Base-by-base conservation (phyloP, 2,888 invertebrate genomes). In the Meiosimyza decipiens region DNA sequence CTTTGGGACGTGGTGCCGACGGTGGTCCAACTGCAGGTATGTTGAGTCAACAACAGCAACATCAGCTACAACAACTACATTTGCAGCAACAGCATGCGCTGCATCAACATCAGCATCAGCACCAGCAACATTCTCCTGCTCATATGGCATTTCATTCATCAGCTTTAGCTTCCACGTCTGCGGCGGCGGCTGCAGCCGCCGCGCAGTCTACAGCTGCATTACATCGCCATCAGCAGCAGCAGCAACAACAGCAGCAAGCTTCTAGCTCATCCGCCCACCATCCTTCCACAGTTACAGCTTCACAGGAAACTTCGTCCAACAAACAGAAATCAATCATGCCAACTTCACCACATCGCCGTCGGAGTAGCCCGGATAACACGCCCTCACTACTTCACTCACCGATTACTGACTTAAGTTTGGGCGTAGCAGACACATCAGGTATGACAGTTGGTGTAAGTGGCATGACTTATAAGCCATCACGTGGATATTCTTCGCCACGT, bases 351-450 rank as follows among this genome's bases (percentile, higher is more conserved):
- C 88, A 82, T 82, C 79, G 82, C 63, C 79, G 83, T 13, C 79
- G 89, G 89, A 71, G 89, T 89, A 82, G 91, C 89, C 82, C 83
- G 3, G 75, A 88, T 81, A 76, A 88, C 89, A 85, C 91, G 89
- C 91, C 91, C 22, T 91, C 92, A 28, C 85, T 92, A 68, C 40
- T 62, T 13, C 89, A 90, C 86, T 91, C 91, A 52, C 91, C 92
- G 71, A 89, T 84, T 3, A 80, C 82, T 15, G 91, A 93, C 15
- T 89, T 92, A 76, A 82, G 85, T 1, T 89, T 94, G 79, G 92
- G 92, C 76, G 80, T 89, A 80, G 64, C 15, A 13, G 7, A 54
- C 22, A 54, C 16, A 6, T 11, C 67, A 33, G 49, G 51, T 33
- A 52, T 40, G 15, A 22, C 68, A 15, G 68, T 69, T 16, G 68